These are phyloP conservation scores for Neodiprion pinetum DNA, from an alignment of 1,140 invertebrate species.

Conservation along the genomic window DNA sequence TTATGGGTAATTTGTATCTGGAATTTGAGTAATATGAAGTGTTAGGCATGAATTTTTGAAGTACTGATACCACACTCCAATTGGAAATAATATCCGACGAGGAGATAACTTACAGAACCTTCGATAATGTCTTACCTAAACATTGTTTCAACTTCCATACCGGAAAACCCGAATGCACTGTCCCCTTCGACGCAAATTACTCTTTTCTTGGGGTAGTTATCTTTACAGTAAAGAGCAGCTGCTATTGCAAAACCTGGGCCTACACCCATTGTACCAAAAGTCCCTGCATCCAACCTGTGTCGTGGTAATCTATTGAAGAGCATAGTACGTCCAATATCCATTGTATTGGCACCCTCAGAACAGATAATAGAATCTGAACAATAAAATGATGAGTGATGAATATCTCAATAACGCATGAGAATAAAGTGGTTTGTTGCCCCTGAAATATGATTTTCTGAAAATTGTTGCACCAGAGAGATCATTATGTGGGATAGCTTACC, in stretches of 20 bases:
- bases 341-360: constrained; percentile 98
- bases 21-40: constrained; percentile 18
- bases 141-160: constrained; percentile 98
- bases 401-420: constrained; percentile 13
- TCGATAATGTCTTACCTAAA: constrained; percentile 65
- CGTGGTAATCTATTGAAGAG: constrained; percentile 82
- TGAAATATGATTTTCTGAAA: background rate
- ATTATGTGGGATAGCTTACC: constrained; percentile 42
- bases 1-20: constrained; percentile 90
- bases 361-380: constrained; percentile 86
- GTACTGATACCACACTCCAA: background rate
- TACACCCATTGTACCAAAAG: constrained; percentile 97
- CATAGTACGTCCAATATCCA: constrained; percentile 95
- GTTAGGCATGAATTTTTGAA: background rate
- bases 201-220: constrained; percentile 79
- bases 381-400: constrained; percentile 27
- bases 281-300: constrained; percentile 88
- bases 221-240: constrained; percentile 87
- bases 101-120: background rate
- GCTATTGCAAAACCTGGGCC: constrained; percentile 93
- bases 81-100: background rate
- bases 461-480: background rate
- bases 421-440: background rate
- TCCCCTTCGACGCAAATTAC: constrained; percentile 93
- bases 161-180: constrained; percentile 96